Evolutionary conservation across 2,113 vertebrate species (phyloP).

Genomic region (Heteronetta atricapilla): DNA sequence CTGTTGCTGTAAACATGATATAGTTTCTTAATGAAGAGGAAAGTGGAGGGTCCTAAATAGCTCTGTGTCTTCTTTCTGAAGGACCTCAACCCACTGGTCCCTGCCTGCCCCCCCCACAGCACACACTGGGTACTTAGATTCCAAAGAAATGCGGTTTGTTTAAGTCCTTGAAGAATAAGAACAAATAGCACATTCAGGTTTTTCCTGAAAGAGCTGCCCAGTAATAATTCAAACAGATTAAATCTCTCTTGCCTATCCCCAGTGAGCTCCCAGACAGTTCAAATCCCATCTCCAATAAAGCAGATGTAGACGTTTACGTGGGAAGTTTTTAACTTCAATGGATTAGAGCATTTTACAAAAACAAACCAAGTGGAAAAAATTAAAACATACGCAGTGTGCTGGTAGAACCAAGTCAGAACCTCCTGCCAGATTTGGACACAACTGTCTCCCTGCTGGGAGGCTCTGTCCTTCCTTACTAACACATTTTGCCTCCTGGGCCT

Average conservation of each 20-base stretch:
- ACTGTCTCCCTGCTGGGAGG: neutral
- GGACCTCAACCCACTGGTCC: neutral
- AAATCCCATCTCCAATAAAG: neutral
- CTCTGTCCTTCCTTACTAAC: neutral
- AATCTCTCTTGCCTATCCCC: neutral
- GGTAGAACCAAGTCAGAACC: neutral
- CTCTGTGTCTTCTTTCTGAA: neutral
- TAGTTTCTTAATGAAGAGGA: neutral
- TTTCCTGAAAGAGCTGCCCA: neutral
- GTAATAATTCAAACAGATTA: neutral
- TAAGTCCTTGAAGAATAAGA: neutral
- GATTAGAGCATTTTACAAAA: neutral
- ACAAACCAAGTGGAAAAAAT: neutral
- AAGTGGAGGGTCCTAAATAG: neutral
- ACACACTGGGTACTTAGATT: neutral
- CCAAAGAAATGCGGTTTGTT: neutral
- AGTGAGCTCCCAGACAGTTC: neutral
- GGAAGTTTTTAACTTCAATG: neutral
- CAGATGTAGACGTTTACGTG: neutral
- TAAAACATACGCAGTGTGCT: neutral
- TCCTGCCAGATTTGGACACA: neutral
- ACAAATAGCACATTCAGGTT: neutral
- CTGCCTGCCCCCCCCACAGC: neutral
- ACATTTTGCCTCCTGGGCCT: neutral
- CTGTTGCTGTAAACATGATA: neutral